Evolutionary conservation across 1,140 invertebrate species (phyloP), one percentile per base, ranked within the genome.

Genomic region (Procambarus clarkii): DNA sequence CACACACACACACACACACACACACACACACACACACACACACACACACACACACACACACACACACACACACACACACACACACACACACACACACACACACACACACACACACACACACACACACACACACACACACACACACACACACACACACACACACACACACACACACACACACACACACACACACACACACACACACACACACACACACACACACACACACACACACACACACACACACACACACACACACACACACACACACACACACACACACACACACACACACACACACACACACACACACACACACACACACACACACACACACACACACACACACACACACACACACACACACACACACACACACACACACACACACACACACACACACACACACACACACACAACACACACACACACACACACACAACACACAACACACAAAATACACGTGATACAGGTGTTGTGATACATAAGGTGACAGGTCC

Each of bases 201-300:
- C 78, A 79, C 78, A 79, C 78, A 79, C 78, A 79, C 24, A 79
- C 78, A 79, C 78, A 79, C 78, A 79, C 78, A 79, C 78, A 79
- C 78, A 79, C 78, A 79, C 78, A 79, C 78, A 79, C 78, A 79
- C 78, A 79, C 78, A 79, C 78, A 79, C 78, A 79, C 78, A 79
- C 24, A 79, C 78, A 79, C 78, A 79, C 78, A 79, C 78, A 79
- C 78, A 79, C 78, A 79, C 24, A 79, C 78, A 79, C 78, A 79
- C 78, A 79, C 78, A 79, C 78, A 79, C 78, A 79, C 78, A 79
- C 78, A 79, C 78, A 79, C 78, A 79, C 78, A 79, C 78, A 79
- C 78, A 79, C 78, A 79, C 78, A 79, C 78, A 79, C 78, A 79
- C 78, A 79, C 78, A 79, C 78, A 79, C 78, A 79, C 78, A 79